Evolutionary conservation across 2,888 invertebrate species (phyloP).

Genomic region (Slavum lentiscoides): DNA sequence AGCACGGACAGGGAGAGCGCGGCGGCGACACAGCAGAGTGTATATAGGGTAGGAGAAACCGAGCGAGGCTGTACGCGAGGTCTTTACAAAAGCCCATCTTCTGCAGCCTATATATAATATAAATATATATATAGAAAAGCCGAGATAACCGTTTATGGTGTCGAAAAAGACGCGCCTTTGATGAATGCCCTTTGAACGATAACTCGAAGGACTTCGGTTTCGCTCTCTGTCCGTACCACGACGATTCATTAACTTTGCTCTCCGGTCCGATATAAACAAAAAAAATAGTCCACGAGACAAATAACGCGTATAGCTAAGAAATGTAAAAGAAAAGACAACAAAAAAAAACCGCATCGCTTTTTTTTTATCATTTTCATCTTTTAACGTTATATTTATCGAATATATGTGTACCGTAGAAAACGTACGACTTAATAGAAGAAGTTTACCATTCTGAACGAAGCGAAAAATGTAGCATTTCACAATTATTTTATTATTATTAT

Average conservation of each 20-base stretch:
- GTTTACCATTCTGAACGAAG: not conserved
- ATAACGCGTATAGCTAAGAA: not conserved
- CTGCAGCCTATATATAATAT: no score
- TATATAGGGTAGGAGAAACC: not conserved
- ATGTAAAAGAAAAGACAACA: no score
- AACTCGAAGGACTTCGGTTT: constrained; percentile 9
- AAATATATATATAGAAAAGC: constrained; percentile 3
- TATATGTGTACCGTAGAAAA: no score
- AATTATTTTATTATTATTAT: no score
- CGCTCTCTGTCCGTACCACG: not conserved
- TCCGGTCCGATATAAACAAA: not conserved
- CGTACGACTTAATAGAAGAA: no score
- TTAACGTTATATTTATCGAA: not conserved
- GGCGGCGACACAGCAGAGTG: not conserved
- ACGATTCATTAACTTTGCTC: constrained; percentile 39
- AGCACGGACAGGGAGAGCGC: not conserved
- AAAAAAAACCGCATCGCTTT: no score
- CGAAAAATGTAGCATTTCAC: no score
- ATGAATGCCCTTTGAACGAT: constrained; percentile 43
- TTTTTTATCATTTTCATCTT: not conserved
- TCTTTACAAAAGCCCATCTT: constrained; percentile 32
- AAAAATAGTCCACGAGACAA: not conserved
- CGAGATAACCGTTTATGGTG: constrained; percentile 45
- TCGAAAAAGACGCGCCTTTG: constrained; percentile 35
- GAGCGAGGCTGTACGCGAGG: not conserved